Conservation (phyloP, 2,113 vertebrate species). For the Petromus typicus region DNA sequence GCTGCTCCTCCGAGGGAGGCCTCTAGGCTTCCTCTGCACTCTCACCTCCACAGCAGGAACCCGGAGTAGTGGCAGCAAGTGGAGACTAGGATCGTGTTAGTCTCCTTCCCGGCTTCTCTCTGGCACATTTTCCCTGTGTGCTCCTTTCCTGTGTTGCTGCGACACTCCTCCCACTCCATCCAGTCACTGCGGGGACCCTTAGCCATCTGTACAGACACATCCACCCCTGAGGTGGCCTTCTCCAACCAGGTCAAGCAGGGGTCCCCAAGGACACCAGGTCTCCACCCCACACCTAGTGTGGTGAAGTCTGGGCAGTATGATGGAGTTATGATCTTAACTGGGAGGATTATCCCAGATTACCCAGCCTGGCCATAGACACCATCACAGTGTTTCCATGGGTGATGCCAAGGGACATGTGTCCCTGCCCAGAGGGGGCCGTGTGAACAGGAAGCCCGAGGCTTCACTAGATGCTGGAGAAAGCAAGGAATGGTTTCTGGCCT, state of each 20-base stretch:
- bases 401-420: not conserved
- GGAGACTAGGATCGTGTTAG: not conserved
- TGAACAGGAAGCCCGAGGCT: not conserved
- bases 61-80: not conserved
- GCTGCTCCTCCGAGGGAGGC: not conserved
- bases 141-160: not conserved
- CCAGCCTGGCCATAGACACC: not conserved
- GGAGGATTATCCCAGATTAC: not conserved
- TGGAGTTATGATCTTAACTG: not conserved
- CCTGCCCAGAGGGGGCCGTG: not conserved
- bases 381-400: not conserved
- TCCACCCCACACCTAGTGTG: not conserved
- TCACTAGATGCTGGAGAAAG: not conserved
- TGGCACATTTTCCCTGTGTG: too few relatives aligned
- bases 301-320: not conserved
- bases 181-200: not conserved
- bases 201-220: not conserved
- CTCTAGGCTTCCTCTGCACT: not conserved
- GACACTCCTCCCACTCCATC: too few relatives aligned
- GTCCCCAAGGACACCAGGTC: not conserved
- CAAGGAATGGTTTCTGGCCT: not conserved
- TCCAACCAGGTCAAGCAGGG: not conserved
- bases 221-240: not conserved
- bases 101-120: not conserved
- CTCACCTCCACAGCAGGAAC: not conserved